Evolutionary conservation across 92 coral and sea anemone genomes (phyloP).

Genomic region (Palythoa grandis): DNA sequence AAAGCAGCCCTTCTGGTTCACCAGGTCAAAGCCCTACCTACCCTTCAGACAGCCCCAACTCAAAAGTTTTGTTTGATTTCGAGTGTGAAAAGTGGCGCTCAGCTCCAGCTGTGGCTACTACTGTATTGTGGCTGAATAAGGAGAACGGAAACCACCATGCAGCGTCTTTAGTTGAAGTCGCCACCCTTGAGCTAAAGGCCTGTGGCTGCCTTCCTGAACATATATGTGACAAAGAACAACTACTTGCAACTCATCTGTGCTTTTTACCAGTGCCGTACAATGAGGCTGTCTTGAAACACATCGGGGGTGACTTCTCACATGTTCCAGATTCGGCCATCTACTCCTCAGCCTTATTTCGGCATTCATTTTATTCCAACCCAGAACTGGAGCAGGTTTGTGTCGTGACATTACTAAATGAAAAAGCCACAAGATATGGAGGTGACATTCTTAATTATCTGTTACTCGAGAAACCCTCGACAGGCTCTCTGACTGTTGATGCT

Average conservation of each 20-base stretch:
- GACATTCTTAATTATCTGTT: conserved; percentile 66
- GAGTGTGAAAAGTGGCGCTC: conserved; percentile 44
- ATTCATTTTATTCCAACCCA: conserved; percentile 85
- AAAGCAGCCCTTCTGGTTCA: conserved; percentile 37
- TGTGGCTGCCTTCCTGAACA: conserved; percentile 56
- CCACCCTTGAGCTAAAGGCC: conserved; percentile 49
- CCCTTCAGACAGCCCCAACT: background rate
- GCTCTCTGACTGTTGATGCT: background rate
- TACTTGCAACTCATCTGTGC: conserved; percentile 60
- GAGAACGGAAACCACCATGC: conserved; percentile 90
- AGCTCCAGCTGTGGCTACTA: conserved; percentile 61
- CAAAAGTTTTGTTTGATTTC: conserved; percentile 37
- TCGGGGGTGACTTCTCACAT: conserved; percentile 71
- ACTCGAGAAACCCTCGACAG: conserved; percentile 38
- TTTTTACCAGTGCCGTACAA: conserved; percentile 68
- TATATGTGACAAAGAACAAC: conserved; percentile 51
- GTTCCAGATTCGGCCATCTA: conserved; percentile 75
- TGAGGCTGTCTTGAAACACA: conserved; percentile 69
- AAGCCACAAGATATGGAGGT: conserved; percentile 74
- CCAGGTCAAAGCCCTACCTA: conserved; percentile 37
- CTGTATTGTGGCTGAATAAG: conserved; percentile 73
- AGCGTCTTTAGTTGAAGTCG: conserved; percentile 58
- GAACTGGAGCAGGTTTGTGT: conserved; percentile 97
- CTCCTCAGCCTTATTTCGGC: conserved; percentile 76
- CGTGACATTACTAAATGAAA: conserved; percentile 67